phyloP scores from a whole-genome alignment of 2,888 invertebrate species.

The Labia minor region DNA sequence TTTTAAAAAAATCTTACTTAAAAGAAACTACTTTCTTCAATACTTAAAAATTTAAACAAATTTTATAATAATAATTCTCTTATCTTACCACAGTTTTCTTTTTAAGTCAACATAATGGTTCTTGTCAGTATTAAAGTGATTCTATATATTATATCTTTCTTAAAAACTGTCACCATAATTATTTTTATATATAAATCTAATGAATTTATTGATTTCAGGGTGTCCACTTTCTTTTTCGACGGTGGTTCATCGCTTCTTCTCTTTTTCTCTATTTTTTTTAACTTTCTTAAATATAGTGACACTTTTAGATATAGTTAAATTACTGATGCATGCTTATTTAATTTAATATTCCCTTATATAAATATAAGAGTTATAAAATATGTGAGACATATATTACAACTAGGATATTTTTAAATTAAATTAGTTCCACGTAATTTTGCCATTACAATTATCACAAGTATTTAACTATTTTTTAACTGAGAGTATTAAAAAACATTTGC shows the following conservation, averaged over 20 bases:
- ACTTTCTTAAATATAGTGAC: not conserved
- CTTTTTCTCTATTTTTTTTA: not conserved
- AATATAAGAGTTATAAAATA: no score
- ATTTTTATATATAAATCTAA: not conserved
- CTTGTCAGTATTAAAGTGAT: no score
- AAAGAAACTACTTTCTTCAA: not conserved
- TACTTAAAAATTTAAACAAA: not conserved
- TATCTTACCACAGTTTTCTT: not conserved
- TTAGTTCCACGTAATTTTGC: no score
- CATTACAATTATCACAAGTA: no score
- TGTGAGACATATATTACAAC: no score
- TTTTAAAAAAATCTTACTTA: not conserved
- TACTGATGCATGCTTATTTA: slow-evolving; percentile 13
- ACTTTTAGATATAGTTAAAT: not conserved
- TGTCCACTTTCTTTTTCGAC: not conserved
- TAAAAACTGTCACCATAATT: not conserved
- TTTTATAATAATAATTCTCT: not conserved
- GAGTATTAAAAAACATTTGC: no score
- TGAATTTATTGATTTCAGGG: not conserved
- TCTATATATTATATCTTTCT: no score
- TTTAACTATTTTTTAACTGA: no score
- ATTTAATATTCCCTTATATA: slow-evolving; percentile 8
- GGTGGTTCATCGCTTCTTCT: slow-evolving; percentile 8
- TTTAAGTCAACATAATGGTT: not conserved
- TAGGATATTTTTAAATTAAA: no score